Evolutionary conservation across 2,888 invertebrate species (phyloP).

Genomic region (Orchesellides sinensis): DNA sequence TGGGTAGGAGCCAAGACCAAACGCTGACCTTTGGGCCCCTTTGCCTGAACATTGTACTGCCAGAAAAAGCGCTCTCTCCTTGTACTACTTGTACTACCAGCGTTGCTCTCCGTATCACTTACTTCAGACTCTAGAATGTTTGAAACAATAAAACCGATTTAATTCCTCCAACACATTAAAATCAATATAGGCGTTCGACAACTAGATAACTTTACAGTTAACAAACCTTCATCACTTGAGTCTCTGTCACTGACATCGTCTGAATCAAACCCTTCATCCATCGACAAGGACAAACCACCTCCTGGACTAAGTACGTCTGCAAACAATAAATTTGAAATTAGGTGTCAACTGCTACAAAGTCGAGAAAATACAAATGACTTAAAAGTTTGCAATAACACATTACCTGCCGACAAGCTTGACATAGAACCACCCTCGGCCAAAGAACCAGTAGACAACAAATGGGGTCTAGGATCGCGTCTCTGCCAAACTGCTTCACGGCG

Average conservation of each 20-base stretch:
- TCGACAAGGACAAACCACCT: conserved; percentile 74
- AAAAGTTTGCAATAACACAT: background rate
- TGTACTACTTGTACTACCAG: conserved; percentile 72
- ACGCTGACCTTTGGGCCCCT: conserved; percentile 97
- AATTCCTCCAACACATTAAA: background rate
- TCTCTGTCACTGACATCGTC: conserved; percentile 75
- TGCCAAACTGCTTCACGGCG: conserved; percentile 87
- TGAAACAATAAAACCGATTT: conserved; percentile 5
- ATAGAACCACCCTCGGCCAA: conserved; percentile 83
- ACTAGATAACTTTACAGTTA: too few species aligned
- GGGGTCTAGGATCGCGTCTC: conserved; percentile 90
- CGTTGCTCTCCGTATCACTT: conserved; percentile 74
- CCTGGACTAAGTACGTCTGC: conserved; percentile 90
- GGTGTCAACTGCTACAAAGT: background rate
- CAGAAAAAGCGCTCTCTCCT: conserved; percentile 90
- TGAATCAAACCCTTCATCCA: conserved; percentile 82
- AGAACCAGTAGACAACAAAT: conserved; percentile 90
- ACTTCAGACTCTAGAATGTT: conserved; percentile 72
- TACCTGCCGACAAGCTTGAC: conserved; percentile 73
- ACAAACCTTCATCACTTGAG: conserved; percentile 74
- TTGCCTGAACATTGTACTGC: conserved; percentile 99
- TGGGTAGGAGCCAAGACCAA: conserved; percentile 89
- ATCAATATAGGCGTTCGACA: background rate
- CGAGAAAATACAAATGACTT: background rate
- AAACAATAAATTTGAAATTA: conserved; percentile 33